phyloP scores from a whole-genome alignment of 2,797 vertebrate genomes.

The Rhodeus uyekii region DNA sequence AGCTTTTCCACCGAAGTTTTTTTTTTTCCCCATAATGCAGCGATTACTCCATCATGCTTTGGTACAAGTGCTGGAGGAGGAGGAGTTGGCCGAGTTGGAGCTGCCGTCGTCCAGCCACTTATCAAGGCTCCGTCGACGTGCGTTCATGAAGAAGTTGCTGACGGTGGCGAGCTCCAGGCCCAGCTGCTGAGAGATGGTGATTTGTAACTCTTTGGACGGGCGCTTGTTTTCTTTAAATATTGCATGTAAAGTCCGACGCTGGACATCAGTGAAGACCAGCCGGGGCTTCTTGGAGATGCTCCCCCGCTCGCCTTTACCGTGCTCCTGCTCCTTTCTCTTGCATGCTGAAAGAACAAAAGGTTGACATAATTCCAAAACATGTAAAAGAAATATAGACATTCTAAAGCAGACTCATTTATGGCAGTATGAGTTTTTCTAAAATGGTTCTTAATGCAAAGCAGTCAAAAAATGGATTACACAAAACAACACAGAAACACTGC shows the following conservation, averaged over 20 bases:
- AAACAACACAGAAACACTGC: neutral
- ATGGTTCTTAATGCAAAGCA: neutral
- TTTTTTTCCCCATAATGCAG: constrained; percentile 77
- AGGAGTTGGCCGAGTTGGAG: constrained; percentile 85
- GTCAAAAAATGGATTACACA: neutral
- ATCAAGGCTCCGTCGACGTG: constrained; percentile 94
- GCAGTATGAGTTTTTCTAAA: neutral
- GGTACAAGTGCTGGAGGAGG: constrained; percentile 93
- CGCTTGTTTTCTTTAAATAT: constrained; percentile 99
- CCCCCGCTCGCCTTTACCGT: constrained; percentile 89
- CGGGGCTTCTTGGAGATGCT: constrained; percentile 93
- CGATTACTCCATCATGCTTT: constrained; percentile 92
- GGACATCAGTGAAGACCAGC: constrained; percentile 98
- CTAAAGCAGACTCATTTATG: neutral
- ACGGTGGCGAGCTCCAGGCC: constrained; percentile 97
- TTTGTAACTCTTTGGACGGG: constrained; percentile 98
- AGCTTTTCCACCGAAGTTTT: constrained; percentile 99
- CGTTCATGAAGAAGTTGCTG: constrained; percentile 99
- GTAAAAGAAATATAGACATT: neutral
- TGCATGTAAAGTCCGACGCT: constrained; percentile 97
- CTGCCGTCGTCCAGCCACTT: constrained; percentile 98
- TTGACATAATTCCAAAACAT: neutral
- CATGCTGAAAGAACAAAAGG: constrained; percentile 80
- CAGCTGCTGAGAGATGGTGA: constrained; percentile 99
- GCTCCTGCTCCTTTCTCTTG: constrained; percentile 98